Evolutionary conservation across 2,888 invertebrate genomes (phyloP).

Genomic region (Polietes domitor): DNA sequence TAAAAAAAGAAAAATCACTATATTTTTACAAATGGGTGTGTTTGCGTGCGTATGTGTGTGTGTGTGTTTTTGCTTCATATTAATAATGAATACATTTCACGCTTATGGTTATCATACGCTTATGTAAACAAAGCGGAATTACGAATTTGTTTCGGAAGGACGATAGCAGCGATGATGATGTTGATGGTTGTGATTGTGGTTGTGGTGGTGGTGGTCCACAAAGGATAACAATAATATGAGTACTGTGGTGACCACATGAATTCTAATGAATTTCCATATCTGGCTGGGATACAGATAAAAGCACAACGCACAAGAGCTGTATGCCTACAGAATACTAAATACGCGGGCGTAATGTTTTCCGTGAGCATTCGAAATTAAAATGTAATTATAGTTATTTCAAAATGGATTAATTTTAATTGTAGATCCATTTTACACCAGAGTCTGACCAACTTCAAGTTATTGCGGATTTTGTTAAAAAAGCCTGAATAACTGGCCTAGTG

Average conservation of each 20-base stretch:
- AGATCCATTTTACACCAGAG: too few species aligned
- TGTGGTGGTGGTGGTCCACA: not conserved
- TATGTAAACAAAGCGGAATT: not conserved
- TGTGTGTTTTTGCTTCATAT: not conserved
- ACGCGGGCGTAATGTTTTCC: too few species aligned
- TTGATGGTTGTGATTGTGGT: not conserved
- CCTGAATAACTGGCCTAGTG: too few species aligned
- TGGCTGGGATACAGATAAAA: not conserved
- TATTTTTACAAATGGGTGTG: not conserved
- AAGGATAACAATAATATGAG: not conserved
- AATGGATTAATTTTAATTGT: too few species aligned
- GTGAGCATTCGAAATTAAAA: too few species aligned
- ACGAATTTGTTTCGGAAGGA: not conserved
- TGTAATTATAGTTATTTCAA: too few species aligned
- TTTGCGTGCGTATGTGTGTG: not conserved
- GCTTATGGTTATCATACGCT: conserved; percentile 1
- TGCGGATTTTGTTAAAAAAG: too few species aligned
- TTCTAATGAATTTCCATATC: not conserved
- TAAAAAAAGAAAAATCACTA: not conserved
- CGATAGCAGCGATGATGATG: not conserved
- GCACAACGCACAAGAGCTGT: too few species aligned
- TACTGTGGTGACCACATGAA: not conserved
- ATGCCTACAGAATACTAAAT: too few species aligned
- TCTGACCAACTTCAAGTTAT: too few species aligned
- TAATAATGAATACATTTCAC: conserved; percentile 19